Conservation (phyloP, 2,797 vertebrate species). For the Euphonia xanthogaster region DNA sequence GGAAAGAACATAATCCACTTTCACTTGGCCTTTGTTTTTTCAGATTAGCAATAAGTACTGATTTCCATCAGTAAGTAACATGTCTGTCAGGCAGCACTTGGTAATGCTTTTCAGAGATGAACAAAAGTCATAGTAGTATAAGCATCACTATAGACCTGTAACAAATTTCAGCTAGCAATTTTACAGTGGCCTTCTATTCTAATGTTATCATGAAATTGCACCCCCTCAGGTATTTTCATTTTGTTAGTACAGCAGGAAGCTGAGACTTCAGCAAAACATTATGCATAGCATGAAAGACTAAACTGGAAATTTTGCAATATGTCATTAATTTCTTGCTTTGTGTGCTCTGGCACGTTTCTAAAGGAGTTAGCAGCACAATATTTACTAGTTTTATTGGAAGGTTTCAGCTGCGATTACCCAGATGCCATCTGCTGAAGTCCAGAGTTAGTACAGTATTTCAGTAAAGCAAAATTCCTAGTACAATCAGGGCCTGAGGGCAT, state of each 20-base stretch:
- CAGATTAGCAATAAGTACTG: constrained; percentile 1
- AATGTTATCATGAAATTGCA: background rate
- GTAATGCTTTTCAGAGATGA: background rate
- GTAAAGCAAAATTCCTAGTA: background rate
- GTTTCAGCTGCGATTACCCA: background rate
- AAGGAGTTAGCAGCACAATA: background rate
- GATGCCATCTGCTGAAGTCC: background rate
- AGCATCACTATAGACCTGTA: background rate
- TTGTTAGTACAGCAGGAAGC: background rate
- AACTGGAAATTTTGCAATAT: background rate
- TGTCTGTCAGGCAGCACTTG: background rate
- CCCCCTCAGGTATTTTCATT: background rate
- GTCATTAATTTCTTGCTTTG: background rate
- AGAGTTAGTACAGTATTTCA: background rate
- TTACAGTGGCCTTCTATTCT: background rate
- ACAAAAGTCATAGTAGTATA: background rate
- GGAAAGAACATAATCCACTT: background rate
- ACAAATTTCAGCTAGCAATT: background rate
- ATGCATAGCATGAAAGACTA: background rate
- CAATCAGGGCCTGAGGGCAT: background rate
- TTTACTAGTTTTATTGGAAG: background rate
- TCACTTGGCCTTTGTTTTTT: constrained; percentile 3
- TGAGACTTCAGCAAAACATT: background rate
- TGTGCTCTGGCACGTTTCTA: background rate
- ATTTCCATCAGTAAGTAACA: background rate